These are phyloP conservation scores for Molothrus aeneus DNA, from an alignment of 2,797 vertebrate species.

Conservation along the genomic window DNA sequence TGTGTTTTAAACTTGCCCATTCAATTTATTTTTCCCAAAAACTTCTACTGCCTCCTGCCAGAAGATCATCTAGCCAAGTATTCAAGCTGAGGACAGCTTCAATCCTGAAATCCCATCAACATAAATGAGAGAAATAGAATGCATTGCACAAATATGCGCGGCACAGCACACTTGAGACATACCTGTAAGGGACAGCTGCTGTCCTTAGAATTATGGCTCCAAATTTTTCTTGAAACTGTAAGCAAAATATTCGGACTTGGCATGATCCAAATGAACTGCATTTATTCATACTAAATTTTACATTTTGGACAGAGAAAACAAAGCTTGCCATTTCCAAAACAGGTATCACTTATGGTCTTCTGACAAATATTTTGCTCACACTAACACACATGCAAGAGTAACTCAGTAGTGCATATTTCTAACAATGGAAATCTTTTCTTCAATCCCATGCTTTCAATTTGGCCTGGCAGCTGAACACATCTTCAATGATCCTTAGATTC, in stretches of 20 bases:
- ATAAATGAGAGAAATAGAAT: background rate
- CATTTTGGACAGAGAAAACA: background rate
- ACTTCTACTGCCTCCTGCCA: background rate
- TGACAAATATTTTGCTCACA: background rate
- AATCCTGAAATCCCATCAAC: background rate
- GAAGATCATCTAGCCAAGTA: background rate
- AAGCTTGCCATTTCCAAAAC: background rate
- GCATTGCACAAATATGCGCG: background rate
- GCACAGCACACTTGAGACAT: background rate
- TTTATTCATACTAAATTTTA: background rate
- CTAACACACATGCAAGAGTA: background rate
- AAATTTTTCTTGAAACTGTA: background rate
- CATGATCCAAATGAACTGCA: background rate
- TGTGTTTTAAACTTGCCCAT: background rate
- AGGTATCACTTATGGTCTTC: background rate
- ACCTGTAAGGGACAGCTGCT: background rate
- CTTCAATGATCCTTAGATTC: constrained; percentile 33
- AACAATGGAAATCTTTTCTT: constrained; percentile 34
- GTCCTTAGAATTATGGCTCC: background rate
- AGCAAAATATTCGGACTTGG: background rate
- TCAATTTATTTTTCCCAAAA: background rate
- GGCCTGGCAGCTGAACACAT: constrained; percentile 2
- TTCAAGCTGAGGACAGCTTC: background rate
- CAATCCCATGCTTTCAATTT: constrained; percentile 2
- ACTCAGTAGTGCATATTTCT: background rate